Evolutionary conservation across 2,797 vertebrate genomes (phyloP).

Genomic region (Streptopelia turtur): DNA sequence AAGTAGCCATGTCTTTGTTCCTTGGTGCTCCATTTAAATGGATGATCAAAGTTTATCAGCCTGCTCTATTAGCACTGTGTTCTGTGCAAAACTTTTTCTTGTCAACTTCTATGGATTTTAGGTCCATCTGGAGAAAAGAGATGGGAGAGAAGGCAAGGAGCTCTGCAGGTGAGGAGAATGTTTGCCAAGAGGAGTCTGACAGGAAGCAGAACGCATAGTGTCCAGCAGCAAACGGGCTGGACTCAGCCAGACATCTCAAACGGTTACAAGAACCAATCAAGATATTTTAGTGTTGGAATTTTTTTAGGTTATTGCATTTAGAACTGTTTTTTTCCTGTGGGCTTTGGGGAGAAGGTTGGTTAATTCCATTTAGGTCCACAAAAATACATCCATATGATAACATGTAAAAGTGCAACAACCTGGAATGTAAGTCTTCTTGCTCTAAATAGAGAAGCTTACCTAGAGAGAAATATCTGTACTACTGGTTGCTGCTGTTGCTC

Average conservation of each 20-base stretch:
- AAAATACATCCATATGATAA: neutral
- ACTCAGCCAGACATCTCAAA: neutral
- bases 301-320: neutral
- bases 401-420: neutral
- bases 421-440: neutral
- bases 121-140: conserved; percentile 15
- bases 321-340: neutral
- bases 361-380: neutral
- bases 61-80: conserved; percentile 45
- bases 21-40: conserved; percentile 66
- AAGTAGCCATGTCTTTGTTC: conserved; percentile 61
- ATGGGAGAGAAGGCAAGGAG: neutral
- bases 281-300: neutral
- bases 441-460: neutral
- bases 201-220: neutral
- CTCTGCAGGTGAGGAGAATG: neutral
- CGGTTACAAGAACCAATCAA: neutral
- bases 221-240: neutral
- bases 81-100: conserved; percentile 48
- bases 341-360: neutral
- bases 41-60: conserved; percentile 66
- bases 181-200: neutral
- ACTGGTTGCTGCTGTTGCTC: neutral
- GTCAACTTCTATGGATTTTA: conserved; percentile 33
- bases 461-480: neutral